Percentiles rank a stretch among this genome's conserved stretches.
These are phyloP conservation scores for Drosophila fuyamai DNA, from an alignment of 1,140 invertebrate species.

Conservation along the genomic window DNA sequence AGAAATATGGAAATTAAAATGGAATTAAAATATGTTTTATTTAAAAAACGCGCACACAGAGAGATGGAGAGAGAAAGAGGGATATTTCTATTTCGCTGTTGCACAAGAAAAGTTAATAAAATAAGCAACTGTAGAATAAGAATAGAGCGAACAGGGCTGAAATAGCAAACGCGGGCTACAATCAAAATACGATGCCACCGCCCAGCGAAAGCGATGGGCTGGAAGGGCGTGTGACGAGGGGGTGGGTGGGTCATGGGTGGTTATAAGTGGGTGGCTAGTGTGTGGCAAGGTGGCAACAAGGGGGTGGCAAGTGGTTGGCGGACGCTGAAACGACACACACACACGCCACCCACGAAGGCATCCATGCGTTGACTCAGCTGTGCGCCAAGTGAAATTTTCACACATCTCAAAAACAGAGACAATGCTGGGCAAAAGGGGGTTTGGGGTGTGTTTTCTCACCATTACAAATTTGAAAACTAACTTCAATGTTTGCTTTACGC, in stretches of 20 bases:
- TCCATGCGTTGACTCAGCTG: conserved; percentile 51
- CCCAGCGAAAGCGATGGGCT: conserved; percentile 7
- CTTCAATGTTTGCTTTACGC: conserved; percentile 48
- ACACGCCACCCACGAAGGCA: neutral
- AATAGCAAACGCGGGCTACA: conserved; percentile 46
- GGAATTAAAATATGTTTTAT: conserved; percentile 47
- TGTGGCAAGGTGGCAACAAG: neutral
- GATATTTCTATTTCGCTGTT: conserved; percentile 10
- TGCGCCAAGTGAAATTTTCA: conserved; percentile 49
- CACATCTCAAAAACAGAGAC: conserved; percentile 25
- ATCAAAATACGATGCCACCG: conserved; percentile 52
- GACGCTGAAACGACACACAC: neutral
- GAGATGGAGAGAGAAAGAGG: neutral
- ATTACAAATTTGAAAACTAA: conserved; percentile 46
- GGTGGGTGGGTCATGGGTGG: neutral
- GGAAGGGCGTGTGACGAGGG: neutral
- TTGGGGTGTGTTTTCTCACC: neutral
- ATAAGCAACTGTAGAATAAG: conserved; percentile 51
- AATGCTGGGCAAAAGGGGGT: neutral
- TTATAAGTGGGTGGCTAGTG: neutral
- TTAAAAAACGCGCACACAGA: conserved; percentile 12
- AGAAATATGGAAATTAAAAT: conserved; percentile 63
- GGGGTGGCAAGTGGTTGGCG: neutral
- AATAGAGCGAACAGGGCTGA: conserved; percentile 14
- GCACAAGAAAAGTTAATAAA: conserved; percentile 39